Conservation (phyloP, 2,113 vertebrate genomes). For the Opisthocomus hoazin region DNA sequence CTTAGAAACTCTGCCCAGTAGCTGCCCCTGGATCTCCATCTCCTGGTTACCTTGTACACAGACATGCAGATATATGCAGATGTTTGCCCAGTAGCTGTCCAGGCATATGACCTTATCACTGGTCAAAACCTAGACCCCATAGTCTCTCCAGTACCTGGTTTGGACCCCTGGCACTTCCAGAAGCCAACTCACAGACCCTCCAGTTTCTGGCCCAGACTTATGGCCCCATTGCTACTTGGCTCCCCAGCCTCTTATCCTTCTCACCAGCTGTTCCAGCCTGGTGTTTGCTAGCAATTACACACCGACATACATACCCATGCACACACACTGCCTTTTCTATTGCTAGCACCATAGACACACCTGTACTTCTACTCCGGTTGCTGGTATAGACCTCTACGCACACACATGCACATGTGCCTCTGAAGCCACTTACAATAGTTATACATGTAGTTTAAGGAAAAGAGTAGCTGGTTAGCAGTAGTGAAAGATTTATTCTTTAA, state of each 20-base stretch:
- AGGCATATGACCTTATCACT: not conserved
- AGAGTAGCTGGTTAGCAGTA: not conserved
- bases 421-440: not conserved
- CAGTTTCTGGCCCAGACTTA: not conserved
- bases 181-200: not conserved
- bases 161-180: not conserved
- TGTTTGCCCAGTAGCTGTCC: not conserved
- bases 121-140: not conserved
- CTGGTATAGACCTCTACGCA: not conserved
- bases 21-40: not conserved
- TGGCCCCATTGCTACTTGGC: not conserved
- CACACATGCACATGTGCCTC: not conserved
- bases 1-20: not conserved
- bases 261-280: not conserved
- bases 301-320: too few relatives aligned
- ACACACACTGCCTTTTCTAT: rapidly evolving
- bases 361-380: not conserved
- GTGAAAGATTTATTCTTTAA: not conserved
- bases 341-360: not conserved
- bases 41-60: rapidly evolving
- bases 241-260: not conserved
- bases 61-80: not conserved
- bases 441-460: not conserved
- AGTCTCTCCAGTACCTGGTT: not conserved
- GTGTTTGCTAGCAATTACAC: not conserved